These are phyloP conservation scores for Tineola bisselliella DNA, from an alignment of 2,888 invertebrate species.

Conservation along the genomic window DNA sequence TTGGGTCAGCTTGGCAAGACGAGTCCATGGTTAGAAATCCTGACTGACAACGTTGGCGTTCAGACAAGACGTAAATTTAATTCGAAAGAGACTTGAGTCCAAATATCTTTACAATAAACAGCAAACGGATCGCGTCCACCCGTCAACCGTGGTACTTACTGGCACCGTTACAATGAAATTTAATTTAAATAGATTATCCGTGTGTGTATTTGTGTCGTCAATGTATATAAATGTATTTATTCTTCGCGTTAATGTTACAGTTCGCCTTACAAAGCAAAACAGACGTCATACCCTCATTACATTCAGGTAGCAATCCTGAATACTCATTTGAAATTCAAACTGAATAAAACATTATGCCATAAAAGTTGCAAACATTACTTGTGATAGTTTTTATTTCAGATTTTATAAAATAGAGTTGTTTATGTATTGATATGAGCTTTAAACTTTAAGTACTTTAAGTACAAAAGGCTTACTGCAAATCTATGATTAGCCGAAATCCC, in stretches of 20 bases:
- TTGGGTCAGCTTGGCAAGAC: not conserved
- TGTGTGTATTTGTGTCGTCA: not conserved
- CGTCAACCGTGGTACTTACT: not conserved
- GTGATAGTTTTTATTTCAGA: not conserved
- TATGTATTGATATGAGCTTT: too few species aligned
- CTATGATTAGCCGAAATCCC: not conserved
- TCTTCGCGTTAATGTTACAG: constrained; percentile 1
- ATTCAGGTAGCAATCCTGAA: constrained; percentile 10
- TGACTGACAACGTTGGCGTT: not conserved
- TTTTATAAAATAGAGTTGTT: too few species aligned
- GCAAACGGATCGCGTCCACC: not conserved
- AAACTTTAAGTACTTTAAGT: too few species aligned
- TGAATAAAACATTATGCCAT: constrained; percentile 13
- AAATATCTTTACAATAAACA: not conserved
- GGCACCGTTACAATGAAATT: constrained; percentile 6
- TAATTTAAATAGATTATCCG: constrained; percentile 4
- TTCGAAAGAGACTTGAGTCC: not conserved
- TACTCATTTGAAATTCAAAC: constrained; percentile 9
- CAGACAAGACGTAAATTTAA: constrained; percentile 1
- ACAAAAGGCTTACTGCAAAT: not conserved
- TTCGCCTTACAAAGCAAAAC: not conserved
- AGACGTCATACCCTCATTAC: constrained; percentile 10
- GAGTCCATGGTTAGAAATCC: not conserved
- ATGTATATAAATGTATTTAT: not conserved
- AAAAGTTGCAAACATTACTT: not conserved